These are phyloP conservation scores for Myotis planiceps DNA, from an alignment of 2,797 vertebrate genomes.

Conservation along the genomic window DNA sequence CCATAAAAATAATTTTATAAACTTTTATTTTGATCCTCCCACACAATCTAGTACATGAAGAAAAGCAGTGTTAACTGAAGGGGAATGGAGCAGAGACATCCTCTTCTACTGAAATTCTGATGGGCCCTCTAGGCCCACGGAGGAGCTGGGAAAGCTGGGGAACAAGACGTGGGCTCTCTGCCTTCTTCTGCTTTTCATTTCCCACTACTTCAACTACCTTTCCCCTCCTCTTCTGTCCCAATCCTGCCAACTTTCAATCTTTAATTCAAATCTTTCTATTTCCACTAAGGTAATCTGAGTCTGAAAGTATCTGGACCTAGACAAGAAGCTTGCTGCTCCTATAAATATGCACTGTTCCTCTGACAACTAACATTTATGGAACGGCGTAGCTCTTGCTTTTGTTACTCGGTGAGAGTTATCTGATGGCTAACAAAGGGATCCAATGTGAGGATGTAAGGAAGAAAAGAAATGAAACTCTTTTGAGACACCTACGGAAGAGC, in stretches of 20 bases:
- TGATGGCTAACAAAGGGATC: neutral
- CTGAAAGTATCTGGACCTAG: neutral
- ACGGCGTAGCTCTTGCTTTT: neutral
- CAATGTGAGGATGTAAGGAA: neutral
- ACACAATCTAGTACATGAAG: neutral
- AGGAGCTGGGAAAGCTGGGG: no score
- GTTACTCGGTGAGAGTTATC: neutral
- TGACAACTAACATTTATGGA: neutral
- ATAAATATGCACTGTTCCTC: neutral
- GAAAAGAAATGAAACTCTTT: neutral
- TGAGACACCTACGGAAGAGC: neutral
- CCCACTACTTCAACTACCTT: neutral
- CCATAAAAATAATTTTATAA: neutral
- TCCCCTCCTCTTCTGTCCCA: neutral
- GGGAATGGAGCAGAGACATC: neutral
- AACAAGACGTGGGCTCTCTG: neutral
- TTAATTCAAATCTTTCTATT: neutral
- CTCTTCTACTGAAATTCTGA: neutral
- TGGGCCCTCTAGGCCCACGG: fast-evolving
- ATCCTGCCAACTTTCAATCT: neutral
- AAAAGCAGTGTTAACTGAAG: neutral
- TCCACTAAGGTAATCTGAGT: neutral
- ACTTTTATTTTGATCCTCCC: neutral
- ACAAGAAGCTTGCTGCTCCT: neutral
- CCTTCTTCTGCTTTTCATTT: neutral